Evolutionary conservation across 2,113 vertebrate species (phyloP).

Genomic region (Aythya baeri): DNA sequence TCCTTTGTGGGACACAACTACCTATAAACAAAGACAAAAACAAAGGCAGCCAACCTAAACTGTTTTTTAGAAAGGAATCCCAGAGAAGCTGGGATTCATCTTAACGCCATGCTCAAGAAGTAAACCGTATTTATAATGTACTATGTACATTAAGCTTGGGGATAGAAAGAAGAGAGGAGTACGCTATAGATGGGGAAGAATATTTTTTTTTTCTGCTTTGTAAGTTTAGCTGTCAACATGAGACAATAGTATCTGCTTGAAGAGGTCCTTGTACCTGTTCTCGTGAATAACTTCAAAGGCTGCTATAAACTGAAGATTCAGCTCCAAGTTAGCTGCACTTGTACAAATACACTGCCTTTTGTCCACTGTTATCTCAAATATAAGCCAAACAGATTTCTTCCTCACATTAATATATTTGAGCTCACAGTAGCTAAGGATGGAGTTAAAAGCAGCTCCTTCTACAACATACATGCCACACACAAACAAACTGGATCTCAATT

Average conservation of each 20-base stretch:
- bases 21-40: background rate
- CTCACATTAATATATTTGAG: rapidly evolving
- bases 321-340: background rate
- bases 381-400: background rate
- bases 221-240: background rate
- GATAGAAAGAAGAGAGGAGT: background rate
- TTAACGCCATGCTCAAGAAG: background rate
- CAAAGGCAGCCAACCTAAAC: background rate
- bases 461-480: background rate
- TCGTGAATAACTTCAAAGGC: background rate
- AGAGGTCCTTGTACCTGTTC: background rate
- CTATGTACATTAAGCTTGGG: background rate
- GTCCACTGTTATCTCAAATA: background rate
- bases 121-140: too few species aligned
- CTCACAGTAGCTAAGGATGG: background rate
- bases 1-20: background rate
- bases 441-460: slow-evolving; percentile 7
- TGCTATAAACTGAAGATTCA: background rate
- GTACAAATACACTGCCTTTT: too few species aligned
- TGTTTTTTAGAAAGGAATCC: background rate
- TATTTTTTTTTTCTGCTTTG: background rate
- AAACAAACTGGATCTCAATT: background rate
- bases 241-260: background rate
- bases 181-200: background rate
- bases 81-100: background rate